Evolutionary conservation across 2,113 vertebrate genomes (phyloP).

Genomic region (Microtus pennsylvanicus): DNA sequence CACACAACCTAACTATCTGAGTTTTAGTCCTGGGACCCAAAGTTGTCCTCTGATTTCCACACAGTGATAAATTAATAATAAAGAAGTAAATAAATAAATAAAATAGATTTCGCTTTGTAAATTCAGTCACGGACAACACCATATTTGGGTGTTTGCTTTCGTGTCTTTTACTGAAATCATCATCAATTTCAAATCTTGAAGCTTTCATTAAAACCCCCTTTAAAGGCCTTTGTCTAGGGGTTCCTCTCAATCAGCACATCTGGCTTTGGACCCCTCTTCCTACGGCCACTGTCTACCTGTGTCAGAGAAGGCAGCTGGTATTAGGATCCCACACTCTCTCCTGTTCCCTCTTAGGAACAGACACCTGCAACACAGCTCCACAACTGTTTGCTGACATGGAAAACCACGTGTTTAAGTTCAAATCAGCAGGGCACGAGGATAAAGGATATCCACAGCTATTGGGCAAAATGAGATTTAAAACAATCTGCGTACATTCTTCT

Average conservation of each 20-base stretch:
- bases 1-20: not conserved
- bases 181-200: not conserved
- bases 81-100: not conserved
- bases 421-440: not conserved
- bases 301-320: not conserved
- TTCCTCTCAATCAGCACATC: not conserved
- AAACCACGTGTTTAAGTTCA: not conserved
- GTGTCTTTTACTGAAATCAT: conserved; percentile 5
- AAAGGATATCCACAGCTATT: not conserved
- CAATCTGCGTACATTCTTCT: not conserved
- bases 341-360: not conserved
- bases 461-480: not conserved
- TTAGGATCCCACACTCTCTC: not conserved
- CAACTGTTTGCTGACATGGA: not conserved
- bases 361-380: not conserved
- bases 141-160: not conserved
- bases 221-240: conserved; percentile 13
- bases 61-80: too few relatives aligned
- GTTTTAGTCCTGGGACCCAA: not conserved
- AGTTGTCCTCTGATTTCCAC: not conserved
- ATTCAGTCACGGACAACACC: not conserved
- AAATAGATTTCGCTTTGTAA: not conserved
- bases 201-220: conserved; percentile 18
- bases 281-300: not conserved
- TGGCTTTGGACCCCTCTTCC: not conserved